Evolutionary conservation across 2,113 vertebrate genomes (phyloP), one percentile per base, ranked within the genome.

Genomic region (Phainopepla nitens): DNA sequence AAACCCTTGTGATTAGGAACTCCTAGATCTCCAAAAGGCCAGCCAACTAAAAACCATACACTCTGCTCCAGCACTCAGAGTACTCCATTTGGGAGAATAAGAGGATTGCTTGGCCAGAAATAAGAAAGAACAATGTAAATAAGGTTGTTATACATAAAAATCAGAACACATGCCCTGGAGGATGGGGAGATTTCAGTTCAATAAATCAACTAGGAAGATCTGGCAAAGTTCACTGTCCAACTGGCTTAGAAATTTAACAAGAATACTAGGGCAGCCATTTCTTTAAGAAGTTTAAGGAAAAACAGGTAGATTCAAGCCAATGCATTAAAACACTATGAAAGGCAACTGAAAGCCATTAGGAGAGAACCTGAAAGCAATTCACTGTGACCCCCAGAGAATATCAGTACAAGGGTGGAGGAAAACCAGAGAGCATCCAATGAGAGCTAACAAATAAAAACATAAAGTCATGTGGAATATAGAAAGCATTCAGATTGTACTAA

Each of bases 131-230:
- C 45, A 93, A 94, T 79, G 81, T 89, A 96, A 97, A 92, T 91
- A 92, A 85, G 66, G 49, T 65, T 86, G 80, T 91, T 92, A 81
- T n/a, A 73, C 72, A 58, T 53, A 89, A 71, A 86, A 94, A 79
- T 65, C 86, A 91, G 60, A 80, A 68, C 49, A 58, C 25, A 9
- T 66, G 79, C 93, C 73, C 90, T 76, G 54, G 81, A 92, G 90
- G 53, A 80, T n/a, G 47, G 65, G 56, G 57, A 96, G 42, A 91
- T 88, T 90, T 86, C 89, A 91, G 42, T 90, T 89, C 86, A 76
- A 85, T 94, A 96, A 97, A 97, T 96, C 92, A 97, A 8, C 39
- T n/a, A 70, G 49, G 73, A 96, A 91, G 58, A 82, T 71, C 89
- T 95, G 95, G 93, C 61, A 96, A 93, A 94, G 82, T 87, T 93